A percentile compares a stretch with the other conserved stretches of the same genome.
phyloP scores from a whole-genome alignment of 1,140 invertebrate species.

The Aphis gossypii region DNA sequence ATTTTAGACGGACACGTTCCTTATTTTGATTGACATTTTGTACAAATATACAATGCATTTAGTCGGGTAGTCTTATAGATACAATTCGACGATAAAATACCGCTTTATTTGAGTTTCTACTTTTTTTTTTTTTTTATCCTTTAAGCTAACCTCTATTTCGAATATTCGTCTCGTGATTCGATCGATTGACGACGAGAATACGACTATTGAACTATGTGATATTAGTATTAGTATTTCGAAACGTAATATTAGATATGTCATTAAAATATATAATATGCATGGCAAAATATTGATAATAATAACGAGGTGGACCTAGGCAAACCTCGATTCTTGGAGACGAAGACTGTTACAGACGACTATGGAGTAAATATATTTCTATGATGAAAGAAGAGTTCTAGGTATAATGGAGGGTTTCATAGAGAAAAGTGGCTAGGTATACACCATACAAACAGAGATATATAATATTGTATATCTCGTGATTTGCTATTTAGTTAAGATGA shows the following conservation, averaged over 20 bases:
- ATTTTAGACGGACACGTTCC: neutral
- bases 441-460: neutral
- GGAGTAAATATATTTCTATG: neutral
- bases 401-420: neutral
- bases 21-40: neutral
- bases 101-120: neutral
- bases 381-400: neutral
- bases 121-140: neutral
- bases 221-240: neutral
- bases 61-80: neutral
- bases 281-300: neutral
- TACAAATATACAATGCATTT: neutral
- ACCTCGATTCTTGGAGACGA: neutral
- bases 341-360: neutral
- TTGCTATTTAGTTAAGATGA: neutral
- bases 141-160: neutral
- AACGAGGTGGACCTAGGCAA: neutral
- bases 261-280: too few species aligned
- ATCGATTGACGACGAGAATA: neutral
- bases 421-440: neutral
- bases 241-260: neutral
- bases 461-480: neutral
- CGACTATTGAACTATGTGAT: neutral
- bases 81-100: neutral
- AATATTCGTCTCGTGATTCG: neutral